Base-by-base conservation (phyloP, 1,140 invertebrate species). In the Cotesia vestalis region DNA sequence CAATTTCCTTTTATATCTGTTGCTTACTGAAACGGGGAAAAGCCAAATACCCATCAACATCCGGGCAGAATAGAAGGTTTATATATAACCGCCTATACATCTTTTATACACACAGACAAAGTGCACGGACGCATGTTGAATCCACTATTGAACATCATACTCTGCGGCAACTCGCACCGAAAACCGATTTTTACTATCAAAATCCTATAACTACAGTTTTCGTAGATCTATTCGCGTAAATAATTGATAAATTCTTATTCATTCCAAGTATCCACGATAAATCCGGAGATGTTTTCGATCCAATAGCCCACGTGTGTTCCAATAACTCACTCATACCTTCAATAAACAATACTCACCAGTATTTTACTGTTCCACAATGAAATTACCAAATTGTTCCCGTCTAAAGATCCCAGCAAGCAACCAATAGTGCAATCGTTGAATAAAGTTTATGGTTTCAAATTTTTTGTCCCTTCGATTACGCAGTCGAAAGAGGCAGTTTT, bases 231-330 rank as follows among this genome's bases (percentile, higher is more conserved):
- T 40, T 20, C 38, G 9, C 63, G 63, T 66, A 66, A 66, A 66
- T 66, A 66, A 66, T 66, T 20, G 63, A 9, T 14, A 14, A 20
- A 14, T 66, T 46, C 63, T 66, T 66, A 66, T 66, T 66, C 63
- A 66, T 36, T 14, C 46, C 12, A 46, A 66, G 38, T 66, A 46
- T 51, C 51, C 63, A 17, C 63, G 63, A 66, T 66, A 66, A 66
- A 9, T 46, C 40, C 40, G 27, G 20, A 61, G 63, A 66, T 66
- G 52, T 66, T 66, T 66, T 40, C 63, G 63, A 52, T 51, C 14
- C 17, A 66, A 66, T 66, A 38, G 34, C 27, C 51, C 38, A 66
- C 35, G 63, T 66, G 63, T 40, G 46, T 66, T 51, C 17, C 63
- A 66, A 66, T 66, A 69, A 36, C 14, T 52, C 51, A 62, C 40